phyloP scores from a whole-genome alignment of 2,113 vertebrate species.

The Nettapus auritus region DNA sequence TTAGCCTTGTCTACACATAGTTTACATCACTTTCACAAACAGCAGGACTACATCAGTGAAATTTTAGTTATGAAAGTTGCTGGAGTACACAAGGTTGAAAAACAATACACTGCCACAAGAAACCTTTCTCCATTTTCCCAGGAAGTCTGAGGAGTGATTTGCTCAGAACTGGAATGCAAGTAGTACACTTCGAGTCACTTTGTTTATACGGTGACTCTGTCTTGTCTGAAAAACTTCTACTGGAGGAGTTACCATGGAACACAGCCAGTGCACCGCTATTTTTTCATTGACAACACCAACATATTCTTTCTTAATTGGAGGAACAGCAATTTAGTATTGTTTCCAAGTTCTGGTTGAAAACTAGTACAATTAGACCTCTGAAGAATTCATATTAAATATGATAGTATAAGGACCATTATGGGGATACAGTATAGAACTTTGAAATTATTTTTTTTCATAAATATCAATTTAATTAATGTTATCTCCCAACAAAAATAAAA shows the following conservation, averaged over 20 bases:
- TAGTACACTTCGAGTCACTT: constrained; percentile 18
- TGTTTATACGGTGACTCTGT: background rate
- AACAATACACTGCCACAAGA: constrained; percentile 6
- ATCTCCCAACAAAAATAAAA: background rate
- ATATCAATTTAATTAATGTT: background rate
- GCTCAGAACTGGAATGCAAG: background rate
- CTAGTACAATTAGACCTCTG: background rate
- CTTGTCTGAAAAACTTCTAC: constrained; percentile 14
- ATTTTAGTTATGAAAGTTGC: constrained; percentile 28
- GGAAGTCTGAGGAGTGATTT: constrained; percentile 1
- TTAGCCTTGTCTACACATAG: background rate
- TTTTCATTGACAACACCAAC: background rate
- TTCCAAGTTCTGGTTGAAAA: background rate
- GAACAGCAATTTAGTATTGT: background rate
- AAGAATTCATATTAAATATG: background rate
- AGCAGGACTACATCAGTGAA: constrained; percentile 36
- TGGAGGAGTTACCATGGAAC: background rate
- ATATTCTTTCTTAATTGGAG: background rate
- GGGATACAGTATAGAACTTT: background rate
- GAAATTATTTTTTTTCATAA: background rate
- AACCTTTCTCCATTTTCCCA: constrained; percentile 43
- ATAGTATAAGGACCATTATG: background rate
- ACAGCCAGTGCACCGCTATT: background rate
- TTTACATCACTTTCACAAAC: constrained; percentile 17
- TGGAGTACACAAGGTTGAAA: constrained; percentile 15